Evolutionary conservation across 1,140 invertebrate genomes (phyloP).

Genomic region (Chironomus tepperi): DNA sequence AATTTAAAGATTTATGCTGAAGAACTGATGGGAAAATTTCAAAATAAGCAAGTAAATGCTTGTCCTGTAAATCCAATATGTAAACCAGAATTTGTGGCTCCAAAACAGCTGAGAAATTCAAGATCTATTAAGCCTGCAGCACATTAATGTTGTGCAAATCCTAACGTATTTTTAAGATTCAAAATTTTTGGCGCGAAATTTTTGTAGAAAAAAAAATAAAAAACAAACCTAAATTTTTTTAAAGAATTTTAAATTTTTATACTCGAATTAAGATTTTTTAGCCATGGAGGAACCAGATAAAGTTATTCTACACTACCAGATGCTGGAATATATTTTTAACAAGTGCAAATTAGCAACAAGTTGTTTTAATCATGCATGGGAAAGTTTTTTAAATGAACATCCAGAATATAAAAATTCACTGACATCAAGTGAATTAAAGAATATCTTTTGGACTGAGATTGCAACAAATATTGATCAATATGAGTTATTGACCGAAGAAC

Average conservation of each 20-base stretch:
- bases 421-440: background rate
- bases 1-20: background rate
- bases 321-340: background rate
- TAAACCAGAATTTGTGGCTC: background rate
- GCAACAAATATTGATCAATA: background rate
- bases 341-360: background rate
- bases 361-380: background rate
- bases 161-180: too few relatives aligned
- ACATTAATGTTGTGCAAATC: background rate
- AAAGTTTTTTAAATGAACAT: background rate
- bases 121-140: background rate
- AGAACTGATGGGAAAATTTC: background rate
- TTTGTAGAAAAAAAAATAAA: conserved; percentile 7
- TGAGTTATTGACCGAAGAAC: background rate
- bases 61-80: background rate
- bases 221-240: background rate
- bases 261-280: background rate
- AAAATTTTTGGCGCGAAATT: background rate
- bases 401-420: background rate
- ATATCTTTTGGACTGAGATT: background rate
- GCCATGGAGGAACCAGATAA: background rate
- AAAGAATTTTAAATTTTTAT: background rate
- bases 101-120: background rate
- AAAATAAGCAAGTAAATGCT: background rate
- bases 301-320: background rate